These are phyloP conservation scores for Microplitis deprimator DNA, from an alignment of 2,888 invertebrate species.

Conservation along the genomic window DNA sequence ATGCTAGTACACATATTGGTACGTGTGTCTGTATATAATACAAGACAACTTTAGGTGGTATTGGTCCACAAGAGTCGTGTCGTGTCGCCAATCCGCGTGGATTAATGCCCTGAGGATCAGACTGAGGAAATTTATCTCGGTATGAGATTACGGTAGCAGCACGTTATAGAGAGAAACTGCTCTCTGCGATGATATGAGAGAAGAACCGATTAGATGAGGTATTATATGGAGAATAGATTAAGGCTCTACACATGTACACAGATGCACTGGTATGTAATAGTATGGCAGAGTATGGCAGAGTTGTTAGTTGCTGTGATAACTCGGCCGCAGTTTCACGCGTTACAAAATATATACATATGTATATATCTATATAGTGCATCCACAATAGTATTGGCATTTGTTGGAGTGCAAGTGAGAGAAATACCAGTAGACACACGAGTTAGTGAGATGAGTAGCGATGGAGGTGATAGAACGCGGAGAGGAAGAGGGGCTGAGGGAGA, in stretches of 20 bases:
- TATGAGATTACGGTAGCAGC: constrained; percentile 43
- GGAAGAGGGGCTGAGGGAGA: constrained; percentile 16
- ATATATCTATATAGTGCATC: neutral
- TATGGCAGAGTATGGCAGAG: neutral
- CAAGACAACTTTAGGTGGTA: neutral
- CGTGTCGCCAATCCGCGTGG: constrained; percentile 38
- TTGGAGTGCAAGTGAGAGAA: constrained; percentile 16
- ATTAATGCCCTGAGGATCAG: constrained; percentile 37
- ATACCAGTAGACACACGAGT: constrained; percentile 6
- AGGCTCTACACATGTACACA: neutral
- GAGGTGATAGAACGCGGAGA: constrained; percentile 2
- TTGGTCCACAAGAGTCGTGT: constrained; percentile 6
- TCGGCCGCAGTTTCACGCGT: constrained; percentile 28
- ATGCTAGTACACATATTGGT: constrained; percentile 17
- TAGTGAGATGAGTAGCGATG: constrained; percentile 15
- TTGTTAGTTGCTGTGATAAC: constrained; percentile 27
- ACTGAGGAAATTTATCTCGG: constrained; percentile 46
- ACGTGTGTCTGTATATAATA: neutral
- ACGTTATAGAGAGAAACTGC: constrained; percentile 31
- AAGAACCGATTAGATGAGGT: constrained; percentile 21
- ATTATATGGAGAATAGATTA: neutral
- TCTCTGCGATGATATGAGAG: constrained; percentile 1
- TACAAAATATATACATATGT: neutral
- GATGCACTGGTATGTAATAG: neutral
- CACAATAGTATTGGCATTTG: neutral